Percentiles rank a stretch among this genome's conserved stretches.
Evolutionary conservation across 2,888 invertebrate species (phyloP).

Genomic region (Saturnia pavonia): DNA sequence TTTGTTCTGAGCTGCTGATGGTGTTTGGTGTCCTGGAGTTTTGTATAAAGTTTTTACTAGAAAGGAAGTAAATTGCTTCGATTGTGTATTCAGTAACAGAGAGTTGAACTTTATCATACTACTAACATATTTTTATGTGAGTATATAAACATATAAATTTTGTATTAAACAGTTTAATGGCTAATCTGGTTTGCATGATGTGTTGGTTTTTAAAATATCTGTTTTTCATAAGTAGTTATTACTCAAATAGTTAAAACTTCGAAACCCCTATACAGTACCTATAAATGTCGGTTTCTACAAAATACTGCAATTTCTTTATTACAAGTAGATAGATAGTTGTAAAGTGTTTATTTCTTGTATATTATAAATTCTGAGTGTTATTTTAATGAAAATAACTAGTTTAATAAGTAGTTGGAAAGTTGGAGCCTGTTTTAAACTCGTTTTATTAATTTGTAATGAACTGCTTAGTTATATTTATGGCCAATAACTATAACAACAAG

Average conservation of each 20-base stretch:
- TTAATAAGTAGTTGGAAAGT: background rate
- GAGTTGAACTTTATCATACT: background rate
- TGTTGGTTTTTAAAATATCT: background rate
- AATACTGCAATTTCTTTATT: background rate
- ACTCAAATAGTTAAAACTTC: background rate
- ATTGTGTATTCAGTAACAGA: background rate
- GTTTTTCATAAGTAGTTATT: background rate
- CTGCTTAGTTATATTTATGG: background rate
- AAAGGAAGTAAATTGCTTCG: background rate
- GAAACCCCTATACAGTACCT: background rate
- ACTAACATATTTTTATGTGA: background rate
- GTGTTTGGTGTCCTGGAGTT: slow-evolving; percentile 18
- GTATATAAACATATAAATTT: background rate
- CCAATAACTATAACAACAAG: background rate
- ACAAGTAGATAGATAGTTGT: background rate
- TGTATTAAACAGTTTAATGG: background rate
- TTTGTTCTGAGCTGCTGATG: slow-evolving; percentile 58
- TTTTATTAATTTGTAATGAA: background rate
- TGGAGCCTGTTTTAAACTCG: background rate
- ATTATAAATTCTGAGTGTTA: background rate
- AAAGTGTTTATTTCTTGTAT: background rate
- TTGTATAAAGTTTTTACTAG: background rate
- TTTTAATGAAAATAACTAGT: background rate
- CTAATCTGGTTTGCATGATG: background rate
- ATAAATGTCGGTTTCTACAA: too few relatives aligned